Evolutionary conservation across 2,797 vertebrate genomes (phyloP).

Genomic region (Schizopygopsis malacanthus): DNA sequence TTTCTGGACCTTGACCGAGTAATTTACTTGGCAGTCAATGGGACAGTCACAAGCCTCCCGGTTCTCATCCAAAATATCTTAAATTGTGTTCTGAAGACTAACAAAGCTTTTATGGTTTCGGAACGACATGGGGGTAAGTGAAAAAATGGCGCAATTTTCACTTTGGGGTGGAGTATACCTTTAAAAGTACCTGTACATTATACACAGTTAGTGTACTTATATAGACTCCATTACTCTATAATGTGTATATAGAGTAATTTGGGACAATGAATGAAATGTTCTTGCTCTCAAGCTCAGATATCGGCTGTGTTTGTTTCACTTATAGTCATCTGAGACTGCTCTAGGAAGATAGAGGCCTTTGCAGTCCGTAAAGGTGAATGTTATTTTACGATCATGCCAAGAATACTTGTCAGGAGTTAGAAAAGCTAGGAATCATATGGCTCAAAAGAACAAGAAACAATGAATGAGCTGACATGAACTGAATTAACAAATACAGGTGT

Average conservation of each 20-base stretch:
- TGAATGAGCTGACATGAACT: background rate
- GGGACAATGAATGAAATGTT: background rate
- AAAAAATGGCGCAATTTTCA: too few species aligned
- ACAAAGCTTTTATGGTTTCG: too few species aligned
- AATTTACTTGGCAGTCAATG: too few species aligned
- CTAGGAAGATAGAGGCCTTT: background rate
- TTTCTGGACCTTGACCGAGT: too few species aligned
- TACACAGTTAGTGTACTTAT: background rate
- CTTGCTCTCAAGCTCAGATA: background rate
- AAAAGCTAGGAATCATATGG: background rate
- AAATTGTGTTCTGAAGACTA: too few species aligned
- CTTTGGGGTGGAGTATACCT: too few species aligned
- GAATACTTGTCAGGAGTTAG: background rate
- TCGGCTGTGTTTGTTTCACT: background rate
- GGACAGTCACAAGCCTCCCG: too few species aligned
- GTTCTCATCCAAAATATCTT: too few species aligned
- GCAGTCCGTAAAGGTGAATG: background rate
- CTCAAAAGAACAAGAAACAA: background rate
- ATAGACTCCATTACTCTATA: background rate
- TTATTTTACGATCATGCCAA: background rate
- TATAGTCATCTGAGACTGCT: background rate
- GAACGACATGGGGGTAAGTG: too few species aligned
- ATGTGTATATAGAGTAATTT: background rate
- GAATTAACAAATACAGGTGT: conserved; percentile 29
- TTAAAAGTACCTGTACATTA: too few species aligned